Conservation (phyloP, 2,888 invertebrate genomes). For the Nemotelus nigrinus region DNA sequence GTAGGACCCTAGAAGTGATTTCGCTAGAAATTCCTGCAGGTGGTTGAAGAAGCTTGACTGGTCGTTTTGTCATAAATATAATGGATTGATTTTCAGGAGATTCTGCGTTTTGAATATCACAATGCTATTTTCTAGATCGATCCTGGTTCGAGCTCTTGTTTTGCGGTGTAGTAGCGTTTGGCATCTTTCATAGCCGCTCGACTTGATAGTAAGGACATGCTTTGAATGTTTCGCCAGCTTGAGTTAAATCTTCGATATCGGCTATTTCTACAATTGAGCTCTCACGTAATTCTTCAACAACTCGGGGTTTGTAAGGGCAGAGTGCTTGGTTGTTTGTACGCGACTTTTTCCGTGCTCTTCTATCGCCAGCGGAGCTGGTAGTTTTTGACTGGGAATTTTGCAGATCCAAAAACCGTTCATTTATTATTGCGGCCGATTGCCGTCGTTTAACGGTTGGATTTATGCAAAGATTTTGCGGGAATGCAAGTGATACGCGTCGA, state of each 20-base stretch:
- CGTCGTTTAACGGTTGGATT: constrained; percentile 81
- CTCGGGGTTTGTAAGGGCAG: constrained; percentile 75
- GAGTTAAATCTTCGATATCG: constrained; percentile 89
- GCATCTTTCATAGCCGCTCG: constrained; percentile 84
- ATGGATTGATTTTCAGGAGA: constrained; percentile 82
- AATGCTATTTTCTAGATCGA: constrained; percentile 75
- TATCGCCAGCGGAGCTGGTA: constrained; percentile 68
- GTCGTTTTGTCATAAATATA: constrained; percentile 80
- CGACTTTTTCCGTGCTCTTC: constrained; percentile 72
- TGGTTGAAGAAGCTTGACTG: constrained; percentile 66
- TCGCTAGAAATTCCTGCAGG: constrained; percentile 49
- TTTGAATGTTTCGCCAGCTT: constrained; percentile 72
- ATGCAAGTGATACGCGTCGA: constrained; percentile 85
- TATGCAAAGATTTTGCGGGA: constrained; percentile 90
- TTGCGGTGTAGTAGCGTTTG: constrained; percentile 82
- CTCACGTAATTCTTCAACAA: constrained; percentile 74
- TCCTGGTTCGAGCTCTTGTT: constrained; percentile 78
- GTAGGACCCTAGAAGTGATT: constrained; percentile 66
- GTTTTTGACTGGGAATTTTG: constrained; percentile 71
- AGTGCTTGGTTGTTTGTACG: constrained; percentile 68
- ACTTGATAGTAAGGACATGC: constrained; percentile 95
- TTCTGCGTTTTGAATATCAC: constrained; percentile 86
- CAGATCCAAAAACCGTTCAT: constrained; percentile 89
- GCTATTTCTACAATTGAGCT: constrained; percentile 74
- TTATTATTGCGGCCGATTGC: constrained; percentile 81